These are phyloP conservation scores for Cheilosia grossa DNA, from an alignment of 2,888 invertebrate species.

Conservation along the genomic window DNA sequence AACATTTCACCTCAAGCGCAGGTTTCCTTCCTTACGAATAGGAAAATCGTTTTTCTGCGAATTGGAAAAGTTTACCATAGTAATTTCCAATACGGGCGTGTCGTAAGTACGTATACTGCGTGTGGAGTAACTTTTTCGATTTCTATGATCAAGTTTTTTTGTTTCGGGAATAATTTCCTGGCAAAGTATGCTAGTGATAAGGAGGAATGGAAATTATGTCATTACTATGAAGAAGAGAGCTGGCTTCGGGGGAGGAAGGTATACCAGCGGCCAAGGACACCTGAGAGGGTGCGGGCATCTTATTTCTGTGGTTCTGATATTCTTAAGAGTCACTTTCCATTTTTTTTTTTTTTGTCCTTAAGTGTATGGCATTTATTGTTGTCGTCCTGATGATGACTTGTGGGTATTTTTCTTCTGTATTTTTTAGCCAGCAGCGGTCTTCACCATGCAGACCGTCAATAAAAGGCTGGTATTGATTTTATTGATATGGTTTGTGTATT, in stretches of 20 bases:
- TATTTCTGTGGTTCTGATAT: conserved; percentile 7
- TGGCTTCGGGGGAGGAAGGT: not conserved
- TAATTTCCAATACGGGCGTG: not conserved
- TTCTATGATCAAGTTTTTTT: not conserved
- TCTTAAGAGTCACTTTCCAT: conserved; percentile 23
- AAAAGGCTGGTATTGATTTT: not conserved
- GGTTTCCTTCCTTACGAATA: conserved; percentile 14
- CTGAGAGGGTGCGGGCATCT: conserved; percentile 20
- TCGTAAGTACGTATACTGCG: not conserved
- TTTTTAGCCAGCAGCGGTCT: not conserved
- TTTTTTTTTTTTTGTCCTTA: conserved; percentile 5
- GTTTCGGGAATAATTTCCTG: conserved; percentile 1
- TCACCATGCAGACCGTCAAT: not conserved
- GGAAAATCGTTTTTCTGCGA: conserved; percentile 38
- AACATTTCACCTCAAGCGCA: not conserved
- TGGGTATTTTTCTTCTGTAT: not conserved
- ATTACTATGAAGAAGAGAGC: conserved; percentile 11
- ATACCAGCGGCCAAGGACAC: not conserved
- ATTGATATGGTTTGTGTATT: too few species aligned
- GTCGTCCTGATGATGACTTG: conserved; percentile 10
- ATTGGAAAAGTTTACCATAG: conserved; percentile 38
- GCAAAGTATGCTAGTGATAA: conserved; percentile 17
- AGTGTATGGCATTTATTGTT: conserved; percentile 36
- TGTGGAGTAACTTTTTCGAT: conserved; percentile 1
- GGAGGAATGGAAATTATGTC: conserved; percentile 37